Evolutionary conservation across 2,113 vertebrate genomes (phyloP), one percentile per base, ranked within the genome.

Genomic region (Oplegnathus fasciatus): DNA sequence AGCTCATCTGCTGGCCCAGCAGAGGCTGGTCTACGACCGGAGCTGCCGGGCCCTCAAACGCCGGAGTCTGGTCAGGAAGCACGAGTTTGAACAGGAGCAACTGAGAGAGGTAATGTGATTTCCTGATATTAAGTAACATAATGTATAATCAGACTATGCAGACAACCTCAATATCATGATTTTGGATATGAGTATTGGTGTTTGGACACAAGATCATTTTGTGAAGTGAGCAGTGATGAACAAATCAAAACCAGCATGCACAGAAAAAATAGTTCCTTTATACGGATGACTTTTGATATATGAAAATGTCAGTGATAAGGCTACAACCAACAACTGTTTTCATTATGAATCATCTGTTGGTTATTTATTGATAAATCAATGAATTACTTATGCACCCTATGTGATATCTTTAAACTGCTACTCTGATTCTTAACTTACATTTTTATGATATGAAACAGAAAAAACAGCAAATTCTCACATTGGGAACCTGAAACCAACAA

Each of bases 11-110:
- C 96, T 99, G 95, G 96, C 96, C 91, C 98, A 98, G 90, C 98
- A 99, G 96, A 97, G 98, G 95, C 95, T 97, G 92, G 98, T 97
- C 96, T 99, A 99, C 0, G 98, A 99, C 92, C 97, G 97, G 91
- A 98, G 98, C 96, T 99, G 98, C 92, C 95, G 98, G 91, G 97
- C 94, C 91, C 97, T 99, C 93, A 98, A 98, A 94, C 97, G 98
- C 91, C 97, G 97, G 92, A 97, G 96, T 73, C 96, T 98, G 95
- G 93, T 96, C 94, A 97, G 96, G 95, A 97, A 95, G 94, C 98
- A 99, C 0, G 97, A 98, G 95, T 96, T 98, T 93, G 98, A 99
- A 94, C 98, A 99, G 95, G 98, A 99, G 95, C 98, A 99, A 92
- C 96, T 99, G 86, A 97, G 98, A 94, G 98, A 99, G 96, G 98